Evolutionary conservation across 2,113 vertebrate genomes (phyloP).

Genomic region (Corythaixoides concolor): DNA sequence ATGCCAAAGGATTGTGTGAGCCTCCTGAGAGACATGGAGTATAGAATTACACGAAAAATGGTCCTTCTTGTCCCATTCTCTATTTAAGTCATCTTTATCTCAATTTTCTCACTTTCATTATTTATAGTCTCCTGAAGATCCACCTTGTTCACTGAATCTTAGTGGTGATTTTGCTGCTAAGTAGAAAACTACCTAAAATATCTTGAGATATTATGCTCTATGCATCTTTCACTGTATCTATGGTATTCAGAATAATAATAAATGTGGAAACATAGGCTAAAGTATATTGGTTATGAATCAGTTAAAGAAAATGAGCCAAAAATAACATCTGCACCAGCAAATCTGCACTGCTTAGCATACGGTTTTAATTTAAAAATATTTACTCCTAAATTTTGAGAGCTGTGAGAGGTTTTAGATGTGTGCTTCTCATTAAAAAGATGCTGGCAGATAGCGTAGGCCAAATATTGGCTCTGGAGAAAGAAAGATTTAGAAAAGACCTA

Average conservation of each 20-base stretch:
- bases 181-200: not conserved
- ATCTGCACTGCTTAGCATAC: conserved; percentile 61
- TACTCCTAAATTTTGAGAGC: conserved; percentile 64
- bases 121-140: not conserved
- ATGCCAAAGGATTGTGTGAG: not conserved
- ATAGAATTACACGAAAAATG: not conserved
- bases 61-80: not conserved
- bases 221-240: not conserved
- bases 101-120: not conserved
- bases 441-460: conserved; percentile 48
- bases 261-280: not conserved
- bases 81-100: not conserved
- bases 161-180: not conserved
- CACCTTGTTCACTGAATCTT: not conserved
- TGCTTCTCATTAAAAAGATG: conserved; percentile 65
- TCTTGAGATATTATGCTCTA: not conserved
- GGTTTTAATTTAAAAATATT: conserved; percentile 71
- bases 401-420: conserved; percentile 66
- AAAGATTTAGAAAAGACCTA: conserved; percentile 25
- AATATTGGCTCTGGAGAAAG: conserved; percentile 28
- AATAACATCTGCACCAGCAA: conserved; percentile 63
- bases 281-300: conserved; percentile 28
- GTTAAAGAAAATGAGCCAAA: conserved; percentile 69
- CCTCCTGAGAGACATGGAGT: not conserved
- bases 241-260: not conserved